Evolutionary conservation across 1,140 invertebrate species (phyloP).

Genomic region (Coelopa frigida): DNA sequence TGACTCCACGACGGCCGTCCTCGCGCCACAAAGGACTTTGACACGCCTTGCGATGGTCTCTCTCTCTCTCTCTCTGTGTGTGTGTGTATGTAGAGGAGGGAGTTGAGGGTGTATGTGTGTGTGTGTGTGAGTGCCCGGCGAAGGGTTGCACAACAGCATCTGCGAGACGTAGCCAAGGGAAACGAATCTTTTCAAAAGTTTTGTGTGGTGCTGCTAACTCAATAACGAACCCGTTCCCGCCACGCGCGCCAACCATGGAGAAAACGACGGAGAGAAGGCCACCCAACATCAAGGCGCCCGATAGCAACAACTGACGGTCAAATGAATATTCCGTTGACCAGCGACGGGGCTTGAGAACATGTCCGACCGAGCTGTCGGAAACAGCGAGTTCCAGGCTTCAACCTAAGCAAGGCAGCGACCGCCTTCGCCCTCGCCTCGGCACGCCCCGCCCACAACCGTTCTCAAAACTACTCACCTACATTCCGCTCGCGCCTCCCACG

Average conservation of each 20-base stretch:
- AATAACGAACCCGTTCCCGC: slow-evolving; percentile 10
- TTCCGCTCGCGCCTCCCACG: slow-evolving; percentile 8
- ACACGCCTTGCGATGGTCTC: too few relatives aligned
- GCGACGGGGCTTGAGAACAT: slow-evolving; percentile 31
- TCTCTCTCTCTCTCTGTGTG: too few relatives aligned
- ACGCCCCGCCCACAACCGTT: slow-evolving; percentile 20
- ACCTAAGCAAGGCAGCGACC: slow-evolving; percentile 17
- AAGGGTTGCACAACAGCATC: not conserved
- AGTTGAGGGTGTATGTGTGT: too few relatives aligned
- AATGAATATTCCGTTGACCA: slow-evolving; percentile 31
- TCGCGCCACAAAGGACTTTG: too few relatives aligned
- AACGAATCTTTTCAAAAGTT: slow-evolving; percentile 12
- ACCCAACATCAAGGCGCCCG: slow-evolving; percentile 1
- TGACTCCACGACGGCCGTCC: too few relatives aligned
- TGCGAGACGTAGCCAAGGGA: slow-evolving; percentile 11
- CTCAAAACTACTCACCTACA: slow-evolving; percentile 13
- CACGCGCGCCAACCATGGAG: not conserved
- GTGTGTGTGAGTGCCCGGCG: not conserved
- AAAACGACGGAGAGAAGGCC: slow-evolving; percentile 1
- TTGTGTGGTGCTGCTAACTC: slow-evolving; percentile 11
- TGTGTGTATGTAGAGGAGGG: not conserved
- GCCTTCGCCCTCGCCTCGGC: too few relatives aligned
- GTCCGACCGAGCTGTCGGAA: slow-evolving; percentile 36
- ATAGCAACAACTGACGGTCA: slow-evolving; percentile 26
- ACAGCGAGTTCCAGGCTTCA: slow-evolving; percentile 31